phyloP scores from a whole-genome alignment of 35 echinoderm and acorn worm species.

The Patiria miniata region DNA sequence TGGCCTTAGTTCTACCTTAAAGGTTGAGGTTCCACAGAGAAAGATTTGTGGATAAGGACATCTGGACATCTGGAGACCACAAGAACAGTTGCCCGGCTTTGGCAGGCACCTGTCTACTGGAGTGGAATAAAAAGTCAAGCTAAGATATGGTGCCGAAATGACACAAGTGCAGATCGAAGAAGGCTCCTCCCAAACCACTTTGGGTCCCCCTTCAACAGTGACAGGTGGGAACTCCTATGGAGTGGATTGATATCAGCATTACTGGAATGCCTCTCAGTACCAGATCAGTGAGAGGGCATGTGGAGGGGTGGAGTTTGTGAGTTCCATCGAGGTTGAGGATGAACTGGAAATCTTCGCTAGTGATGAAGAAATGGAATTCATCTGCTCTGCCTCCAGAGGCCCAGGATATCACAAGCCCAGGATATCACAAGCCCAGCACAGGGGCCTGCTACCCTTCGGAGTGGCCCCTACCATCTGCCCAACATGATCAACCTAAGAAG shows the following conservation, averaged over 20 bases:
- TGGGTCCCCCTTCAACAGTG: too few relatives aligned
- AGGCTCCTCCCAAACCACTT: background rate
- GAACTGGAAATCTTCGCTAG: too few relatives aligned
- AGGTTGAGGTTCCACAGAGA: background rate
- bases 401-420: background rate
- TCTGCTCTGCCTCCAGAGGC: too few relatives aligned
- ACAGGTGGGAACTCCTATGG: too few relatives aligned
- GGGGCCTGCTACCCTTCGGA: too few relatives aligned
- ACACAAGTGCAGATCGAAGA: constrained; percentile 26
- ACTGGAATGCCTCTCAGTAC: constrained; percentile 27
- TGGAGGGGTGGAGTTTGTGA: too few relatives aligned
- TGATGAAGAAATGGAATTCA: too few relatives aligned
- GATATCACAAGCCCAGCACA: background rate
- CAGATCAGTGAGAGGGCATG: too few relatives aligned
- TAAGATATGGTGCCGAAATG: background rate
- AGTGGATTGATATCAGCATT: constrained; percentile 56
- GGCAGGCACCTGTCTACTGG: background rate
- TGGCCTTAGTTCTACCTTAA: background rate
- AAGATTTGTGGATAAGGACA: background rate
- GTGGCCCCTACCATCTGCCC: too few relatives aligned
- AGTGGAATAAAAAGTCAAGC: background rate
- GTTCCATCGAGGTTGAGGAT: too few relatives aligned
- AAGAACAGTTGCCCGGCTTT: background rate
- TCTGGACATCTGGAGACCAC: background rate
- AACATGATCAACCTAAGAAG: too few relatives aligned